phyloP scores from a whole-genome alignment of 1,140 invertebrate species.

The Orchesella cincta region DNA sequence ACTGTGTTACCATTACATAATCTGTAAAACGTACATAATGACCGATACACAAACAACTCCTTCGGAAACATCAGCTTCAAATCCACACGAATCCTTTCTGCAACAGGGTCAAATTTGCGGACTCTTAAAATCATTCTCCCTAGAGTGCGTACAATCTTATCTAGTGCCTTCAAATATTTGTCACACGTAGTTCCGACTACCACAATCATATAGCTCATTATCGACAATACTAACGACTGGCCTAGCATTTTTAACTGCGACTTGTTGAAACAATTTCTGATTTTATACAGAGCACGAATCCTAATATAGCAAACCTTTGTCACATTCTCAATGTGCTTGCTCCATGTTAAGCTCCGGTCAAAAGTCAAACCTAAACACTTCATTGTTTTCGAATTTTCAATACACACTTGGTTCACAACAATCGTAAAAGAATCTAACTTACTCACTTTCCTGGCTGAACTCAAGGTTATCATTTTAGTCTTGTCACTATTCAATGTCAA shows the following conservation, averaged over 20 bases:
- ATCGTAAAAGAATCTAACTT: neutral
- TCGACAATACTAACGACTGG: neutral
- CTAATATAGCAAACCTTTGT: conserved; percentile 4
- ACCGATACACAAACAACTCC: neutral
- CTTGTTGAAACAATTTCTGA: neutral
- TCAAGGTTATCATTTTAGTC: neutral
- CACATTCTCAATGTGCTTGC: neutral
- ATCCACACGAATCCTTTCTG: neutral
- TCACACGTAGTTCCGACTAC: neutral
- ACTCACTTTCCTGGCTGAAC: neutral
- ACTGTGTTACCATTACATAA: neutral
- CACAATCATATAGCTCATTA: neutral
- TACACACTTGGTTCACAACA: neutral
- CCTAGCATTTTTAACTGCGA: neutral
- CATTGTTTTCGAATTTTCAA: neutral
- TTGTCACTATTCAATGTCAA: neutral
- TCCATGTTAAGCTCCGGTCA: neutral
- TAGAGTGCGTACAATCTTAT: neutral
- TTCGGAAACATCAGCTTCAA: neutral
- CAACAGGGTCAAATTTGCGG: neutral
- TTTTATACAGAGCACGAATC: neutral
- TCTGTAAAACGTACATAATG: neutral
- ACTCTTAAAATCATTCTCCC: neutral
- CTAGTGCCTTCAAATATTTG: neutral
- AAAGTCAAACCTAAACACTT: neutral